Evolutionary conservation across 2,797 vertebrate genomes (phyloP).

Genomic region (Thalassophryne amazonica): DNA sequence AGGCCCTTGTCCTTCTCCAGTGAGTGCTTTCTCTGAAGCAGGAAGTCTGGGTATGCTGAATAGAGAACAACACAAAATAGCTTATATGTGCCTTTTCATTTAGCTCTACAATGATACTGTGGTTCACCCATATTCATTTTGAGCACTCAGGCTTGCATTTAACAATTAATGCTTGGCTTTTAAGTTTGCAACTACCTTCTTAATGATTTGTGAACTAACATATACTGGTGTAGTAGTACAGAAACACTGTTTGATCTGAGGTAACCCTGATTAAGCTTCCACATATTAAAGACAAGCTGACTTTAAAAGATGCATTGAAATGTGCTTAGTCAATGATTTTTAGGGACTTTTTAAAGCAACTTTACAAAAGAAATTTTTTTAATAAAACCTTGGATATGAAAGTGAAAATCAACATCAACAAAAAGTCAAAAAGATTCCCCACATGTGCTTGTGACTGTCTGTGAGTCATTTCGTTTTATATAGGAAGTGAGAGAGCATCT

Average conservation of each 20-base stretch:
- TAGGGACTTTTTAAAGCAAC: not conserved
- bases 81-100: constrained; percentile 51
- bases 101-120: constrained; percentile 55
- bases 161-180: constrained; percentile 32
- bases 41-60: constrained; percentile 43
- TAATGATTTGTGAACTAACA: no score
- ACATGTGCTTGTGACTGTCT: constrained; percentile 3
- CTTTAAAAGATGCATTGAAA: not conserved
- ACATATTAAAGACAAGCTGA: not conserved
- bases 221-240: no score
- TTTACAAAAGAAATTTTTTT: not conserved
- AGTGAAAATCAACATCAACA: constrained; percentile 16
- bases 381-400: not conserved
- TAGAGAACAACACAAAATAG: constrained; percentile 42
- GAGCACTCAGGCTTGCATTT: constrained; percentile 26
- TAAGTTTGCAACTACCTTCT: no score
- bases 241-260: no score
- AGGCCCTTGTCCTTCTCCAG: constrained; percentile 40
- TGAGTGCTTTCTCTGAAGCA: constrained; percentile 49
- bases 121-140: constrained; percentile 17
- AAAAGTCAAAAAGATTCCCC: constrained; percentile 1
- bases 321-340: no score
- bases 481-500: constrained; percentile 45
- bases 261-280: not conserved
- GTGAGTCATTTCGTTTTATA: constrained; percentile 47